phyloP scores from a whole-genome alignment of 2,113 vertebrate genomes.

The Cyanoderma ruficeps region DNA sequence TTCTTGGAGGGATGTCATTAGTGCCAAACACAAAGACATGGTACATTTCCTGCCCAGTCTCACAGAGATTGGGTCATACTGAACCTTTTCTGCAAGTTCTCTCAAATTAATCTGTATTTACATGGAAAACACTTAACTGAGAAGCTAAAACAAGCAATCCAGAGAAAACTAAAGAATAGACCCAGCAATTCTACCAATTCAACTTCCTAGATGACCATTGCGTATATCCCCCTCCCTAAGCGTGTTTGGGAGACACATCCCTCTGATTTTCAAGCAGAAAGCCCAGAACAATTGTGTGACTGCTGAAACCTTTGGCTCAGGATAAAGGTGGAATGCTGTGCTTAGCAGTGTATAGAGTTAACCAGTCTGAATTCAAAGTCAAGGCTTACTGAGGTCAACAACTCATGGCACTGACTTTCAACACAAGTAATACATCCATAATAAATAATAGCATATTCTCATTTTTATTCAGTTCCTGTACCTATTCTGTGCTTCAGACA shows the following conservation, averaged over 20 bases:
- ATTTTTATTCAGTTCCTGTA: background rate
- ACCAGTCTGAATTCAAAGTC: background rate
- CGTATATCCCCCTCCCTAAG: background rate
- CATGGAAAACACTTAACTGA: background rate
- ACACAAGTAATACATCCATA: background rate
- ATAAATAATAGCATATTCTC: background rate
- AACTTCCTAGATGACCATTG: fast-evolving
- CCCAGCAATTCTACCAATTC: background rate
- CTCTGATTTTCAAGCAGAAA: background rate
- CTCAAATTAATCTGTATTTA: background rate
- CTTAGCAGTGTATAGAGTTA: background rate
- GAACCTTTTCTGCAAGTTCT: background rate
- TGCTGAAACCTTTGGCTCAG: background rate
- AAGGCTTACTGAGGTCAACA: background rate
- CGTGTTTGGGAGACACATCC: fast-evolving
- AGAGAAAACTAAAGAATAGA: background rate
- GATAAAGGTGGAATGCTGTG: background rate
- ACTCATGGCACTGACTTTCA: fast-evolving
- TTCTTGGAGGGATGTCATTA: background rate
- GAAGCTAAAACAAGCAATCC: background rate
- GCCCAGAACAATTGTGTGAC: background rate
- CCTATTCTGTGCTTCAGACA: background rate
- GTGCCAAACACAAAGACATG: background rate
- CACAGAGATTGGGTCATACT: fast-evolving
- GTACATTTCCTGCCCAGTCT: background rate